Evolutionary conservation across 2,797 vertebrate genomes (phyloP).

Genomic region (Tragopan temminckii): DNA sequence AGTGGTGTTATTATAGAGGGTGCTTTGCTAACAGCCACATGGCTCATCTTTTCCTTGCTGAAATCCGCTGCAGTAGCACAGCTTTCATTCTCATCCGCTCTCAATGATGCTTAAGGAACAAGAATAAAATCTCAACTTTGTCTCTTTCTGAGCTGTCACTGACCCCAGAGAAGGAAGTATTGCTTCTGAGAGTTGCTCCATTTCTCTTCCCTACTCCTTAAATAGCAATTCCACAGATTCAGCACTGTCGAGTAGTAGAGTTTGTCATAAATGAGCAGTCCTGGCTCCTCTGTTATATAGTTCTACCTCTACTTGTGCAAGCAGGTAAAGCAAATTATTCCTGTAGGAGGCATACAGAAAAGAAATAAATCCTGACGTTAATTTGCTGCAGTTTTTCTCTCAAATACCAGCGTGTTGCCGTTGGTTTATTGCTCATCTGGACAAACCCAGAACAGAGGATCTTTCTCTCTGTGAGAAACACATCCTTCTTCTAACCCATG

Average conservation of each 20-base stretch:
- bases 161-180: background rate
- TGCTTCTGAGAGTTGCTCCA: background rate
- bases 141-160: background rate
- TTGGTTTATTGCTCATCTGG: background rate
- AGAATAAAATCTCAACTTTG: background rate
- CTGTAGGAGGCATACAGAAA: background rate
- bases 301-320: background rate
- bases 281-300: background rate
- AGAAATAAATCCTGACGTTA: background rate
- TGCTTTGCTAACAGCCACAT: background rate
- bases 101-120: background rate
- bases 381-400: background rate
- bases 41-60: background rate
- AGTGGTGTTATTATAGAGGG: background rate
- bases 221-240: background rate
- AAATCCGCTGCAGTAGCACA: background rate
- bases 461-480: background rate
- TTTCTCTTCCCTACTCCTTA: background rate
- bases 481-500: background rate
- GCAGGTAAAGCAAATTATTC: background rate
- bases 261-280: background rate
- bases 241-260: background rate
- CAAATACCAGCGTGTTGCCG: background rate
- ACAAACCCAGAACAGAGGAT: background rate
- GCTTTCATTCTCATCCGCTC: background rate